phyloP scores from a whole-genome alignment of 2,888 invertebrate species.

The Entomobrya proxima region DNA sequence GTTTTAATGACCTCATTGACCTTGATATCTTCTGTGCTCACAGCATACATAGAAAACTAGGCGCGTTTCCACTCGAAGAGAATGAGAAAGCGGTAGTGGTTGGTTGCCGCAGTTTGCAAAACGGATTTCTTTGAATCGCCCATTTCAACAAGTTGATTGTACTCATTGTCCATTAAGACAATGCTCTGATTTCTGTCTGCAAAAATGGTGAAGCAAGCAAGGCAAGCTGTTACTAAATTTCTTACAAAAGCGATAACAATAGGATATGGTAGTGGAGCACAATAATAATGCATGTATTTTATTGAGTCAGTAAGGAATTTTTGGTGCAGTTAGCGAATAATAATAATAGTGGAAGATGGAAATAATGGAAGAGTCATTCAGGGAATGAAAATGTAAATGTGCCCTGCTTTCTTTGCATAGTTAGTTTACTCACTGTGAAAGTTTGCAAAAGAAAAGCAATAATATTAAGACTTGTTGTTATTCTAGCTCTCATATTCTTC shows the following conservation, averaged over 20 bases:
- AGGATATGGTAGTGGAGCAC: background rate
- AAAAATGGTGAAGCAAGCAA: background rate
- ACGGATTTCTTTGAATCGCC: background rate
- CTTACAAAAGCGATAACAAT: background rate
- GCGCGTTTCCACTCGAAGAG: background rate
- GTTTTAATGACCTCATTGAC: background rate
- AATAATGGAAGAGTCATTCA: background rate
- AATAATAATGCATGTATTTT: background rate
- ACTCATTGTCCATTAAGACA: background rate
- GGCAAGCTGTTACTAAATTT: background rate
- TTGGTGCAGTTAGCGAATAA: background rate
- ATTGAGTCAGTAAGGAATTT: background rate
- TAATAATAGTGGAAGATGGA: background rate
- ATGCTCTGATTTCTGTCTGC: background rate
- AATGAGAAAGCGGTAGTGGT: background rate
- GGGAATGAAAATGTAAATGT: background rate
- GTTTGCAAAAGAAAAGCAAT: conserved; percentile 11
- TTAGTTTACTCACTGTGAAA: background rate
- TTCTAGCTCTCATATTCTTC: background rate
- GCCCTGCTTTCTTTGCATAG: background rate
- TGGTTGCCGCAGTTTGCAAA: background rate
- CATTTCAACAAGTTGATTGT: conserved; percentile 14
- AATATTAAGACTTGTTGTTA: conserved; percentile 22
- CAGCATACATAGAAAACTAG: too few relatives aligned
- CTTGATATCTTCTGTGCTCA: background rate